Base-by-base conservation (phyloP, 2,113 vertebrate genomes). In the Pluvianellus socialis region DNA sequence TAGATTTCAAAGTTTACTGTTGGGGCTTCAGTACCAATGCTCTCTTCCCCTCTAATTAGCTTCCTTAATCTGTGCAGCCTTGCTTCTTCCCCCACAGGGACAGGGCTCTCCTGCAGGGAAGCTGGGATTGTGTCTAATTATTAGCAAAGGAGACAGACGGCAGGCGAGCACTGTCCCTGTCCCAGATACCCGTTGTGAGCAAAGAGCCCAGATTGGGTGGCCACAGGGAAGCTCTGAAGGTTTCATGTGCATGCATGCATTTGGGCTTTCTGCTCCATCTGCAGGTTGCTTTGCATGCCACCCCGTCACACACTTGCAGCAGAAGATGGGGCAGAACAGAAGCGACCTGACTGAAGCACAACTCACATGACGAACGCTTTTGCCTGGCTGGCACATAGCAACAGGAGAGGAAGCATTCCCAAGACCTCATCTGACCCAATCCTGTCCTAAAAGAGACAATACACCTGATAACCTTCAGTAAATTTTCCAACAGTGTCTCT, bases 1-100 rank as follows among this genome's bases (percentile, higher is more conserved):
- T 96, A 95, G 95, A 95, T 83, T 93, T 92, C 73, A 95, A 67
- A 92, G 76, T 96, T 96, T 94, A 94, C 94, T 96, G 92, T 79
- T 89, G 96, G 72, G 76, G 85, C 80, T 95, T 90, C 71, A 80
- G 88, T 65, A 67, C 83, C 90, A 44, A 30, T 42, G 65, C 59
- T 92, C 72, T 68, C 77, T 79, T 92, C 80, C 52, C 74, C 56
- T 94, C 95, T 97, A 97, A 97, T 97, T 96, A 97, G 80, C 77
- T 95, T 26, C 88, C 94, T 95, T 97, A 94, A 96, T 95, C 92
- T 86, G 89, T 92, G 85, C 80, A 94, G 92, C 58, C 91, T 88
- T 86, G 92, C 82, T 91, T 95, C 62, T 82, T 95, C 56, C 66
- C 90, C 85, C 62, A 4, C 1, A 55, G 85, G 95, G 67, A 80